phyloP scores from a whole-genome alignment of 1,140 invertebrate species.

The Zaprionus ghesquierei region DNA sequence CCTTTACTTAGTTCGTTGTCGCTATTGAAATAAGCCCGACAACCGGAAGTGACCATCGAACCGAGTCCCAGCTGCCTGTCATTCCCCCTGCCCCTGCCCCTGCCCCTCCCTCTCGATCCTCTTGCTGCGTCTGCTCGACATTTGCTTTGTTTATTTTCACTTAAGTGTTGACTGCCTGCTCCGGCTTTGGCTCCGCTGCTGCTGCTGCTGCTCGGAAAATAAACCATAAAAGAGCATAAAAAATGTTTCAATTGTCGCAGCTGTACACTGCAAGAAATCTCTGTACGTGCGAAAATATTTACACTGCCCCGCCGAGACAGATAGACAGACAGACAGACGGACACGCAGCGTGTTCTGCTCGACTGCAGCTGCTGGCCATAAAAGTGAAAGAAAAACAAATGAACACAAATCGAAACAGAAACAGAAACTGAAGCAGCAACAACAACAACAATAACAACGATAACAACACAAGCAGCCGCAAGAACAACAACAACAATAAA shows the following conservation, averaged over 20 bases:
- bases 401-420: conserved; percentile 36
- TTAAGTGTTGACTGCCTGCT: conserved; percentile 56
- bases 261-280: conserved; percentile 60
- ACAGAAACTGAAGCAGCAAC: conserved; percentile 25
- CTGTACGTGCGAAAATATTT: conserved; percentile 63
- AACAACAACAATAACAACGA: conserved; percentile 20
- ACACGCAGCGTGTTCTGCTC: conserved; percentile 39
- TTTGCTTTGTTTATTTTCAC: conserved; percentile 70
- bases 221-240: conserved; percentile 76
- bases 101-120: no score
- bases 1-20: conserved; percentile 37
- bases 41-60: conserved; percentile 39
- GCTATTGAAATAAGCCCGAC: conserved; percentile 16
- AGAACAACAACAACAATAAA: conserved; percentile 6
- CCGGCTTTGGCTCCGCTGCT: neutral
- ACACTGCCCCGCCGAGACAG: conserved; percentile 31
- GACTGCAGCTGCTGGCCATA: conserved; percentile 60
- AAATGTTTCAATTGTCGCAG: conserved; percentile 76
- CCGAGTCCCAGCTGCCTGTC: neutral
- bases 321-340: conserved; percentile 22
- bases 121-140: conserved; percentile 6
- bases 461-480: conserved; percentile 12
- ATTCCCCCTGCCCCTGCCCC: no score
- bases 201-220: conserved; percentile 44
- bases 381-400: conserved; percentile 47